Conservation (phyloP, 2,888 invertebrate genomes). For the Dryomyza anilis region DNA sequence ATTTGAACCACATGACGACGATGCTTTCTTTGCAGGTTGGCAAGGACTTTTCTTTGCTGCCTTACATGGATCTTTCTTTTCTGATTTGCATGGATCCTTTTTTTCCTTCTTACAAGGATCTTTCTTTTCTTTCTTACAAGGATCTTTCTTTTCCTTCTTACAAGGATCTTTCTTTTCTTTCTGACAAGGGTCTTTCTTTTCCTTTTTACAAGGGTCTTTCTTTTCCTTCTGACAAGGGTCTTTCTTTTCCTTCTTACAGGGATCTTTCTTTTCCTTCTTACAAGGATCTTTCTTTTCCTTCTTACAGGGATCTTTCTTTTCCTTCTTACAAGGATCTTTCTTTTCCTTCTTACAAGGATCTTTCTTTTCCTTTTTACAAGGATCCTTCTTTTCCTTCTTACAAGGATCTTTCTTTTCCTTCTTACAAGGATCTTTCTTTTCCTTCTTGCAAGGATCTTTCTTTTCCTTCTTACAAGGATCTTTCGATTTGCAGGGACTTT, state of each 20-base stretch:
- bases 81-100: constrained; percentile 15
- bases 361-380: constrained; percentile 20
- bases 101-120: constrained; percentile 25
- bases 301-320: constrained; percentile 20
- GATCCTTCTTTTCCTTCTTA: constrained; percentile 17
- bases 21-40: neutral
- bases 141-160: constrained; percentile 13
- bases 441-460: neutral
- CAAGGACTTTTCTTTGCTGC: constrained; percentile 8
- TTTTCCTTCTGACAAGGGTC: no score
- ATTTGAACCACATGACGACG: neutral
- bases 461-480: neutral
- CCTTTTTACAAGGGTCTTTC: no score
- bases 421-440: constrained; percentile 12
- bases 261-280: no score
- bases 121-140: constrained; percentile 22
- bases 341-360: constrained; percentile 17
- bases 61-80: constrained; percentile 24
- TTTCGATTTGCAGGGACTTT: neutral
- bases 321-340: constrained; percentile 13
- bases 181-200: constrained; percentile 23
- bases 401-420: neutral
- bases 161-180: constrained; percentile 21
- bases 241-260: no score
- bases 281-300: no score